phyloP scores from a whole-genome alignment of 2,113 vertebrate species.

The Lophochroa leadbeateri region DNA sequence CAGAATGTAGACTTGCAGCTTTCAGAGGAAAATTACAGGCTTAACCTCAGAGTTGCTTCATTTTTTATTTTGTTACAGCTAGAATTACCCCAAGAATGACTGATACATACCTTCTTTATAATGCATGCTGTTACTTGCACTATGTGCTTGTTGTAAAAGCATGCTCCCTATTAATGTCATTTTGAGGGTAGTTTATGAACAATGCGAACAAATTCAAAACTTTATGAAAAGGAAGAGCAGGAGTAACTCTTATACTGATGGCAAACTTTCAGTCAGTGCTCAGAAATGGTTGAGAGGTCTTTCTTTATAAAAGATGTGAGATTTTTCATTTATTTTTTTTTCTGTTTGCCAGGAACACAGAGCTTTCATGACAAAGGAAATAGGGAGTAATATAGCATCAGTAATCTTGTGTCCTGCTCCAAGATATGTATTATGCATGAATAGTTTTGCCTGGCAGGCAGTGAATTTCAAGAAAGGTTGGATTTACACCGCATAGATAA shows the following conservation, averaged over 20 bases:
- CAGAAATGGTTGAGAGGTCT: neutral
- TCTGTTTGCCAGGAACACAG: neutral
- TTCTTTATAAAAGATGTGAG: neutral
- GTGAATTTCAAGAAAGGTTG: neutral
- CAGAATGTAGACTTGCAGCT: neutral
- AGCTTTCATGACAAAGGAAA: neutral
- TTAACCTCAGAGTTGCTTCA: neutral
- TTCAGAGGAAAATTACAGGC: neutral
- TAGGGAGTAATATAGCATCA: neutral
- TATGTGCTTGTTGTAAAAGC: neutral
- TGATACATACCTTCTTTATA: neutral
- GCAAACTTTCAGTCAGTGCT: neutral
- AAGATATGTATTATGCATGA: neutral
- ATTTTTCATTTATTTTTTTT: neutral
- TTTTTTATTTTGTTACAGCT: neutral
- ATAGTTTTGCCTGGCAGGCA: constrained; percentile 12
- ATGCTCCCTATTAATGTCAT: neutral
- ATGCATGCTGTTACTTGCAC: neutral
- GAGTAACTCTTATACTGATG: neutral
- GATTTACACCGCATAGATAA: neutral
- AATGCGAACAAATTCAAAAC: neutral
- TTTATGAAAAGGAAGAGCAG: neutral
- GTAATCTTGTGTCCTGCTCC: neutral
- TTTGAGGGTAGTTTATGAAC: neutral
- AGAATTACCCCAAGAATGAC: neutral